Conservation (phyloP, 2,113 vertebrate genomes). For the Eclectus roratus region DNA sequence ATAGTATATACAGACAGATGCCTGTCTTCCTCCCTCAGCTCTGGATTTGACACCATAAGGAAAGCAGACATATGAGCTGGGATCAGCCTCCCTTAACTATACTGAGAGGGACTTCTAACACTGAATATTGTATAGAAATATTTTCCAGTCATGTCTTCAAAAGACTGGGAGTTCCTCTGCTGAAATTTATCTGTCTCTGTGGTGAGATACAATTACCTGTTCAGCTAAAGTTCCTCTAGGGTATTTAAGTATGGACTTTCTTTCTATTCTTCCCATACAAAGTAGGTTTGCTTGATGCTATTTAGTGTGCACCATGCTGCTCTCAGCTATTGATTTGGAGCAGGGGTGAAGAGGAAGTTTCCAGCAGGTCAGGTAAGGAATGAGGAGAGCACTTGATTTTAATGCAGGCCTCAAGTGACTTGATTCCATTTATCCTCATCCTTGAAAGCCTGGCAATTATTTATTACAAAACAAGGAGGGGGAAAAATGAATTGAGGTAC, state of each 20-base stretch:
- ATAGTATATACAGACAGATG: not conserved
- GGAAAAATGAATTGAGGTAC: not conserved
- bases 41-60: not conserved
- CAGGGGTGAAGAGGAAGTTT: not conserved
- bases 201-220: not conserved
- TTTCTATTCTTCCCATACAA: not conserved
- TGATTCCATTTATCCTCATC: conserved; percentile 3
- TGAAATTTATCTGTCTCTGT: not conserved
- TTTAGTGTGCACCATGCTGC: not conserved
- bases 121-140: not conserved
- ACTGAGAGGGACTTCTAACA: not conserved
- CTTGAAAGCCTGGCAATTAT: conserved; percentile 9
- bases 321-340: not conserved
- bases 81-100: not conserved
- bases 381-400: not conserved
- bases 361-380: conserved; percentile 20
- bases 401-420: not conserved
- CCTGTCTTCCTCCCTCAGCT: not conserved
- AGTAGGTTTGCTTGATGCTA: not conserved
- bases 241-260: not conserved
- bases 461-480: not conserved
- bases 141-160: not conserved
- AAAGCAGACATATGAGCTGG: not conserved
- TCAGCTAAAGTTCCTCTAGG: not conserved
- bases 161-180: not conserved